A percentile compares a stretch with the other conserved stretches of the same genome.
Evolutionary conservation across 92 coral and sea anemone genomes (phyloP).

Genomic region (Parazoanthus swiftii): DNA sequence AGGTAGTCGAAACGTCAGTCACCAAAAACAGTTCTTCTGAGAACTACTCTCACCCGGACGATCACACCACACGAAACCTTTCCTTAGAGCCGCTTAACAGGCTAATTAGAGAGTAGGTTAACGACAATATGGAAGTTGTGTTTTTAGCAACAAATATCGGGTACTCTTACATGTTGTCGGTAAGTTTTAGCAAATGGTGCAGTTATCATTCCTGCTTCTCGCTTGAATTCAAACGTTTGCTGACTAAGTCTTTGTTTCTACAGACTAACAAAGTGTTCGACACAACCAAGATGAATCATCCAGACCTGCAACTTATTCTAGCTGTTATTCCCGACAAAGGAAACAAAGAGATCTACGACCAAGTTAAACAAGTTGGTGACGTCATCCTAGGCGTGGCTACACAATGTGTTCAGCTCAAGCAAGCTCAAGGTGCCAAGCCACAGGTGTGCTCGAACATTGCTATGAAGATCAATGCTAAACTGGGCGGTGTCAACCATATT

Average conservation of each 20-base stretch:
- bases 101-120: too few species aligned
- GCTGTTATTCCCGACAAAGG: slow-evolving; percentile 66
- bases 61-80: too few species aligned
- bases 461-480: slow-evolving; percentile 88
- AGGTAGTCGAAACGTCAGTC: too few species aligned
- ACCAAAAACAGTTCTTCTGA: too few species aligned
- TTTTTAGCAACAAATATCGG: too few species aligned
- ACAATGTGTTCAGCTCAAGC: slow-evolving; percentile 77
- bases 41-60: too few species aligned
- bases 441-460: slow-evolving; percentile 90
- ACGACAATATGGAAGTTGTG: too few species aligned
- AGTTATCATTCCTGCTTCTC: neutral
- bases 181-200: too few species aligned
- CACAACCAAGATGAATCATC: slow-evolving; percentile 10
- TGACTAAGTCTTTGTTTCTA: neutral
- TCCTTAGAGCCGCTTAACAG: too few species aligned
- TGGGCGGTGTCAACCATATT: slow-evolving; percentile 88
- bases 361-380: slow-evolving; percentile 88
- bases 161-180: neutral
- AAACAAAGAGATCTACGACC: slow-evolving; percentile 69
- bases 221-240: neutral
- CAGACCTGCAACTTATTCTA: slow-evolving; percentile 66
- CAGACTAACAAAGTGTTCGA: slow-evolving; percentile 63
- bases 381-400: slow-evolving; percentile 83
- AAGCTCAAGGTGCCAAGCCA: slow-evolving; percentile 58